These are phyloP conservation scores for Diplosoma virens DNA, from an alignment of 23 tunicate species.

Conservation along the genomic window DNA sequence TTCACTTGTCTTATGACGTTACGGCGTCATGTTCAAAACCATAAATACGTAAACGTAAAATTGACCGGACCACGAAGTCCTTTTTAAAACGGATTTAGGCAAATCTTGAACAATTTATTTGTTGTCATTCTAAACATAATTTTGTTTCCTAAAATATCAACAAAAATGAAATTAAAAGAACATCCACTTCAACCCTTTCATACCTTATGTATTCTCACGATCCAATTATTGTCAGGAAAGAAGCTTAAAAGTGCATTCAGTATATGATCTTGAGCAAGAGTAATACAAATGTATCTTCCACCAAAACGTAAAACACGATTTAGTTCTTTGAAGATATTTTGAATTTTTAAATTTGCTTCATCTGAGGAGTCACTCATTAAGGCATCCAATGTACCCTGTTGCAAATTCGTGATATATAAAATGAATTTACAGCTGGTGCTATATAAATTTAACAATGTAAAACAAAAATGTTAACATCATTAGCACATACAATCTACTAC, in stretches of 20 bases:
- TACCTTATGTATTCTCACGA: constrained; percentile 85
- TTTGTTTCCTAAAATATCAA: no score
- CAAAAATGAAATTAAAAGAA: no score
- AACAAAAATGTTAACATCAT: background rate
- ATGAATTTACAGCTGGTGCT: no score
- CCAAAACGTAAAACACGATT: constrained; percentile 54
- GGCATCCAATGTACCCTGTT: constrained; percentile 98
- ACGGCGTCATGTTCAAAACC: no score
- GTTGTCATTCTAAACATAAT: no score
- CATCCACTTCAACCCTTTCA: background rate
- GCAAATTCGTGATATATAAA: no score
- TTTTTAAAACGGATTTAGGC: no score
- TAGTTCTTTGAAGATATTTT: constrained; percentile 69
- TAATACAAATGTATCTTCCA: constrained; percentile 82
- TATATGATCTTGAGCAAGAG: constrained; percentile 85
- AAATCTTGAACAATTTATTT: no score
- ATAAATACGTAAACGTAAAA: no score
- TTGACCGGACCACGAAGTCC: no score
- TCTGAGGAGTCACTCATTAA: constrained; percentile 63
- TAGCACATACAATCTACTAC: background rate
- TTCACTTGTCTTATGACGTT: no score
- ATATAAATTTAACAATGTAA: background rate
- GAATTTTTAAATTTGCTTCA: constrained; percentile 25
- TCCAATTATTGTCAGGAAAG: constrained; percentile 56
- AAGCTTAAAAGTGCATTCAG: constrained; percentile 41